Evolutionary conservation across 1,140 invertebrate species (phyloP), one percentile per base, ranked within the genome.

Genomic region (Phymastichus coffea): DNA sequence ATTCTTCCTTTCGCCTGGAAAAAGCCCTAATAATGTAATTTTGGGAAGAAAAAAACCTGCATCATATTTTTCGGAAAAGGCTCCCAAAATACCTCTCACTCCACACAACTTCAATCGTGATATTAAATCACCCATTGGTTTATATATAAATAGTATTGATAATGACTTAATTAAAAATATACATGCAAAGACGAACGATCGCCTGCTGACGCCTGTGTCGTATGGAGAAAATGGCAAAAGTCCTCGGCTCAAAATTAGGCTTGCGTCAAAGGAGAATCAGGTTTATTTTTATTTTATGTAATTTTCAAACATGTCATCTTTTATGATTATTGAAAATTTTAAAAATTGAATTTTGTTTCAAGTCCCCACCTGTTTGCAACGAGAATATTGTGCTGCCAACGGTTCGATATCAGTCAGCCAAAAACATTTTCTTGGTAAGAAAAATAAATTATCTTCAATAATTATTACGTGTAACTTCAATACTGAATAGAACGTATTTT

Each of bases 141-240:
- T 66, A 30, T 71, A 70, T 9, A 70, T 71, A 28, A 59, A 54
- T 28, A 58, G 68, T 14, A 64, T 48, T 0, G 59, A 68, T 46
- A 44, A 48, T 10, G n/a, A 53, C 30, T 53, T 57, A 9, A 28
- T 68, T 10, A 48, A 66, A 58, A 70, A 69, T 57, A n/a, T 60
- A 43, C 60, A 15, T 7, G 23, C 46, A 43, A 52, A 59, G 60
- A 64, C 35, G 6, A 43, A 65, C 14, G 53, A 49, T 35, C 37
- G 37, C 15, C 20, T 61, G 6, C 38, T 61, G 0, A 61, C 59
- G 8, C 59, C 59, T 19, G 12, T 56, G 15, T 35, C 26, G 7
- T 10, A 28, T 1, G 19, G 3, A 35, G n/a, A 17, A 6, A 2
- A 8, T 7, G 41, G 17, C 1, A 25, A 55, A n/a, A 51, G 15